phyloP scores from a whole-genome alignment of 2,888 invertebrate species.

The Ornithoptera alexandrae region DNA sequence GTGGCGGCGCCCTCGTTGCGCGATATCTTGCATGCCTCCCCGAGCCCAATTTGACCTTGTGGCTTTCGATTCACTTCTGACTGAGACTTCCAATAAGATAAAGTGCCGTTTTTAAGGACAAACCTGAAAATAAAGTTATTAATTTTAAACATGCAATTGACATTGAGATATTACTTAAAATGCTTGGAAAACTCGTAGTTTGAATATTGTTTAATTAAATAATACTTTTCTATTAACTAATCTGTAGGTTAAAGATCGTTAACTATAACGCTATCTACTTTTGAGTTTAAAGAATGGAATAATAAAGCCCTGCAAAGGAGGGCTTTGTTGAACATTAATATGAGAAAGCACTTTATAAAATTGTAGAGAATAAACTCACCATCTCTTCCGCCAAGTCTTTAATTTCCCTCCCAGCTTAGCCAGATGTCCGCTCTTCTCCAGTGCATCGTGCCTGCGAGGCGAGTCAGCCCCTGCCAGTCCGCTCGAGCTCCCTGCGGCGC shows the following conservation, averaged over 20 bases:
- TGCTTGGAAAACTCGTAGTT: no score
- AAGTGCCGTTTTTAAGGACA: slow-evolving; percentile 93
- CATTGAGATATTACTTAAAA: no score
- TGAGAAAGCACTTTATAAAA: background rate
- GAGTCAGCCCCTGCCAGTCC: slow-evolving; percentile 51
- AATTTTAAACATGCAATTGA: background rate
- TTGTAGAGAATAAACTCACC: slow-evolving; percentile 65
- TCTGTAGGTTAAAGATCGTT: no score
- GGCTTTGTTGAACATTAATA: no score
- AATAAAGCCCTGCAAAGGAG: no score
- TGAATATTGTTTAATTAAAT: no score
- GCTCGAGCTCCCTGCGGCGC: slow-evolving; percentile 26
- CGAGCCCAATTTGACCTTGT: slow-evolving; percentile 93
- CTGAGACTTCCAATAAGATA: slow-evolving; percentile 97
- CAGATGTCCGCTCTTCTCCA: slow-evolving; percentile 94
- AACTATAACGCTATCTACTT: no score
- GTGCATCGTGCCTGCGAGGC: slow-evolving; percentile 82
- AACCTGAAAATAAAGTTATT: slow-evolving; percentile 74
- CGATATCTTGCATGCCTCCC: slow-evolving; percentile 96
- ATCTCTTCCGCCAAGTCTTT: slow-evolving; percentile 97
- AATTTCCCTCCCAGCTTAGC: slow-evolving; percentile 96
- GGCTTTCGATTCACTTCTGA: slow-evolving; percentile 92
- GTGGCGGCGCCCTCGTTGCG: slow-evolving; percentile 96
- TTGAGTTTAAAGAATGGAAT: no score
- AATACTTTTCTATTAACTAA: no score